A percentile compares a stretch with the other conserved stretches of the same genome.
Conservation (phyloP, 2,797 vertebrate genomes). For the Xiphophorus birchmanni region DNA sequence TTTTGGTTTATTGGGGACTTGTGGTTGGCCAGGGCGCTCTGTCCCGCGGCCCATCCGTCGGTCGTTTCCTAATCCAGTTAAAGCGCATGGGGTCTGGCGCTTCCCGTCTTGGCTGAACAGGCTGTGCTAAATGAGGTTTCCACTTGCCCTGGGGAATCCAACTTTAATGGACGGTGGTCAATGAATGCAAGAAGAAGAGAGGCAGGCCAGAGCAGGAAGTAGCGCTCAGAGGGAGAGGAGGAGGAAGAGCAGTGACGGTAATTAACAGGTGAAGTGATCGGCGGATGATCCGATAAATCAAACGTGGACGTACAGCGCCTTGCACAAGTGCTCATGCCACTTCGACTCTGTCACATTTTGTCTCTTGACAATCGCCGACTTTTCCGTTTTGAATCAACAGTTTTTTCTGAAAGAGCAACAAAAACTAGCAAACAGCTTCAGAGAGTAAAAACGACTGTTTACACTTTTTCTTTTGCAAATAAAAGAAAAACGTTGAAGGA, state of each 20-base stretch:
- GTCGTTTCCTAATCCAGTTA: conserved; percentile 83
- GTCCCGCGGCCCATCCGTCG: conserved; percentile 82
- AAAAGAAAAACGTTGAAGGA: not conserved
- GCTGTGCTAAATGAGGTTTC: conserved; percentile 83
- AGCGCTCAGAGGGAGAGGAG: conserved; percentile 23
- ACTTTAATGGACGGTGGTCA: conserved; percentile 82
- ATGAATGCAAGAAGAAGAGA: conserved; percentile 68
- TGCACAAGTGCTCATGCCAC: not conserved
- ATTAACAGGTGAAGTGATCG: conserved; percentile 68
- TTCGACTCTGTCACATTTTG: not conserved
- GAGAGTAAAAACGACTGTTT: not conserved
- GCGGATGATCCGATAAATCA: conserved; percentile 39
- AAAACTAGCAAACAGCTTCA: not conserved
- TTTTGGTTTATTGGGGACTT: conserved; percentile 61
- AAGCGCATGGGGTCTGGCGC: conserved; percentile 75
- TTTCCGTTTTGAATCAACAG: not conserved
- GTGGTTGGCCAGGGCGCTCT: conserved; percentile 76
- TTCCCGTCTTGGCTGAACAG: conserved; percentile 82
- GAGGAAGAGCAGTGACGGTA: conserved; percentile 53
- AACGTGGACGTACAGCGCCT: not conserved
- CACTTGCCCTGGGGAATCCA: conserved; percentile 79
- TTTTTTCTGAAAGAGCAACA: not conserved
- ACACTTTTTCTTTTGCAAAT: not conserved
- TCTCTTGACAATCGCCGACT: not conserved
- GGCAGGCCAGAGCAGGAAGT: conserved; percentile 40